phyloP scores from a whole-genome alignment of 2,113 vertebrate genomes.

The Hydrolagus affinis region DNA sequence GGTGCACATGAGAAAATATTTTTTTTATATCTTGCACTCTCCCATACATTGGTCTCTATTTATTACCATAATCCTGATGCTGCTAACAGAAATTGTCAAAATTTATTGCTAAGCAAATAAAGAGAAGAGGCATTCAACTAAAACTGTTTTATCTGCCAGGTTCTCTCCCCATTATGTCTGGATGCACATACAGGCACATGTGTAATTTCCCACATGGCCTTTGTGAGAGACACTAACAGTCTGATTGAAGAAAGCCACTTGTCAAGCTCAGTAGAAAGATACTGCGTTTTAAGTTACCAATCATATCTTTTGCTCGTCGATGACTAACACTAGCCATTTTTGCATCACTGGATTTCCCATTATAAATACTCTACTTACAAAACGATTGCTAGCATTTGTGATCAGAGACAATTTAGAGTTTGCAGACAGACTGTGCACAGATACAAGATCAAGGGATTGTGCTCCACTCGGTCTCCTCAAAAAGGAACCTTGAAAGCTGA shows the following conservation, averaged over 20 bases:
- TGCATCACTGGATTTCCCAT: too few species aligned
- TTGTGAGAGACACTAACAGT: background rate
- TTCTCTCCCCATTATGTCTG: background rate
- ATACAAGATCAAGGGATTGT: background rate
- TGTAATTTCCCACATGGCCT: background rate
- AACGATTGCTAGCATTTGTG: background rate
- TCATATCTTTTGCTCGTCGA: too few species aligned
- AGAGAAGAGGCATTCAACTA: background rate
- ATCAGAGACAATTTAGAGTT: background rate
- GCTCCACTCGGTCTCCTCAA: background rate
- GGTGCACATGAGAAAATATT: too few species aligned
- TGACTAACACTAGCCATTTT: too few species aligned
- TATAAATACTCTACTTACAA: too few species aligned
- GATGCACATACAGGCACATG: too few species aligned
- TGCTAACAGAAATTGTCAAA: background rate
- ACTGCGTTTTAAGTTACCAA: background rate
- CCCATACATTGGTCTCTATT: background rate
- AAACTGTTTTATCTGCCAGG: background rate
- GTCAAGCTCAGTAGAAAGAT: slow-evolving; percentile 7
- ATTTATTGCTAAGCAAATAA: background rate
- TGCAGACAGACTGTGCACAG: background rate
- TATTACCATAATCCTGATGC: background rate
- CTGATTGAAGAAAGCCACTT: background rate
- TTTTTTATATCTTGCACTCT: background rate
- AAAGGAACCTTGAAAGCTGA: background rate